Percentiles rank a stretch among this genome's conserved stretches.
phyloP scores from a whole-genome alignment of 2,113 vertebrate species.

The Clarias batrachus region DNA sequence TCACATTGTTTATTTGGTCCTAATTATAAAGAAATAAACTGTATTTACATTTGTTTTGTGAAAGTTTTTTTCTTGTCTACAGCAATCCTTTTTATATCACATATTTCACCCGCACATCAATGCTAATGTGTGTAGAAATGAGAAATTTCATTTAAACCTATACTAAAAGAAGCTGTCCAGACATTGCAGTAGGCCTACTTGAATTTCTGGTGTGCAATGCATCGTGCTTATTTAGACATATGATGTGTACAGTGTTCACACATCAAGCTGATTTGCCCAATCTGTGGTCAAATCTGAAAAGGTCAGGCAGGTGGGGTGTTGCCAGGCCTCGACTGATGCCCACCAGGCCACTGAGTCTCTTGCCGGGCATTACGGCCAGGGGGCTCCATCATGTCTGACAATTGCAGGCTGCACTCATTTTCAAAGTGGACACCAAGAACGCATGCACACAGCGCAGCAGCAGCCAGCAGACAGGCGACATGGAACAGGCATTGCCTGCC shows the following conservation, averaged over 20 bases:
- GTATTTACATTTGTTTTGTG: not conserved
- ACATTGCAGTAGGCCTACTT: not conserved
- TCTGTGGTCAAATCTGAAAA: conserved; percentile 74
- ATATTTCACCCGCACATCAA: not conserved
- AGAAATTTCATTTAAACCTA: not conserved
- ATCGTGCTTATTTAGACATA: conserved; percentile 23
- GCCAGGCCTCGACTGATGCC: conserved; percentile 68
- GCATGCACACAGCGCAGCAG: not conserved
- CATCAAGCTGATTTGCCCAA: conserved; percentile 67
- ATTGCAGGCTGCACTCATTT: conserved; percentile 67
- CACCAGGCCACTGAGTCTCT: conserved; percentile 61
- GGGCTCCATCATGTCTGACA: conserved; percentile 60
- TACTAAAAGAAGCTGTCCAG: not conserved
- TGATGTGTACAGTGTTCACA: conserved; percentile 62
- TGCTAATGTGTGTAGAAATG: not conserved
- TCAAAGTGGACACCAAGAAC: conserved; percentile 40
- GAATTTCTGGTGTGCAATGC: not conserved
- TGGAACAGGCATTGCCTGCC: conserved; percentile 50
- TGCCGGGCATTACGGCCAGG: conserved; percentile 61
- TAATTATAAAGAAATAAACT: not conserved
- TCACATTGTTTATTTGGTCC: not conserved
- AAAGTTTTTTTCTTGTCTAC: not conserved
- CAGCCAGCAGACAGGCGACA: conserved; percentile 48
- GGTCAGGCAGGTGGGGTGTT: conserved; percentile 76
- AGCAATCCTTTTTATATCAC: not conserved